Evolutionary conservation across 2,888 invertebrate species (phyloP), one percentile per base, ranked within the genome.

Genomic region (Diarsia brunnea): DNA sequence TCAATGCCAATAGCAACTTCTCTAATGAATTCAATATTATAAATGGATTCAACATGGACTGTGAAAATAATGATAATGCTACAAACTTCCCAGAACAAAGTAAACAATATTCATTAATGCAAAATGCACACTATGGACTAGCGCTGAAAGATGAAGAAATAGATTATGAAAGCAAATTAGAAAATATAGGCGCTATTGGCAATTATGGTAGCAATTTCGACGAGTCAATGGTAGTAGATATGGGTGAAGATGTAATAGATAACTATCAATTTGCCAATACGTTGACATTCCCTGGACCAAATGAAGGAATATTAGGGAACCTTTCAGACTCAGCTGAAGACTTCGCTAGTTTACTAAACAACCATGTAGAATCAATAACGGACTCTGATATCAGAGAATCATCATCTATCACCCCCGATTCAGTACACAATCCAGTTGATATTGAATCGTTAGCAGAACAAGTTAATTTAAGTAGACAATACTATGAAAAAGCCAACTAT

Each of bases 161-260:
- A 89, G 98, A 98, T 78, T 98, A 98, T 92, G 98, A 98, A 89
- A 97, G 97, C 49, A 98, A 98, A 95, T 96, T 98, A 84, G 98
- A 98, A 90, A 98, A 98, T 89, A 97, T 97, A 92, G 97, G 97
- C 85, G 93, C 95, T 65, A 95, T 97, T 79, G 97, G 97, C 78
- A 95, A 97, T 79, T 95, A 97, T 86, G 97, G 97, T 58, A 97
- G 97, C 58, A 97, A 97, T 87, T 98, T 98, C 89, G 98, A 98
- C 86, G 98, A 98, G 87, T 97, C 98, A 11, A 98, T 98, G 97
- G 98, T 98, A 97, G 98, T 98, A 21, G 98, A 98, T 90, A 97
- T 98, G 96, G 98, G 98, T 51, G 98, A 98, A 55, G 97, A 97
- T 45, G 97, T 98, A 2, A 98, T 98, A 58, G 98, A 98, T 93